phyloP scores from a whole-genome alignment of 1,140 invertebrate genomes.

The Lanistes nyassanus region DNA sequence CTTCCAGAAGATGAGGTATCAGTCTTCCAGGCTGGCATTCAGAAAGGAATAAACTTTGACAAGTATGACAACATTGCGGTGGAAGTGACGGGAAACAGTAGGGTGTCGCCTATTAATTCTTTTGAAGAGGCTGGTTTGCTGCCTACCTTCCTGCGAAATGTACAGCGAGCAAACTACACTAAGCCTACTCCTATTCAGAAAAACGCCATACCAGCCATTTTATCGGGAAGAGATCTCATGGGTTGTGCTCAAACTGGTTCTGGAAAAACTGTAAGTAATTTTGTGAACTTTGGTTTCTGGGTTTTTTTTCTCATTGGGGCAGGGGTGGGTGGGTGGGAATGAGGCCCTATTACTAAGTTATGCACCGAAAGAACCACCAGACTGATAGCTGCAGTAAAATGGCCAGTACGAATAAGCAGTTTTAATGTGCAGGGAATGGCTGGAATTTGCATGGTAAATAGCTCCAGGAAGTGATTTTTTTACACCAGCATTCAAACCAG shows the following conservation, averaged over 20 bases:
- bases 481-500: too few species aligned
- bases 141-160: slow-evolving; percentile 78
- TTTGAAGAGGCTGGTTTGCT: slow-evolving; percentile 81
- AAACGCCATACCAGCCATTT: slow-evolving; percentile 85
- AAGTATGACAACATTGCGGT: slow-evolving; percentile 87
- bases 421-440: too few species aligned
- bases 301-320: too few species aligned
- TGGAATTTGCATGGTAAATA: too few species aligned
- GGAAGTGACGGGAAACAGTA: slow-evolving; percentile 77
- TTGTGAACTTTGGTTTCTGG: too few species aligned
- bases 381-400: too few species aligned
- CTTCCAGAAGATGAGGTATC: slow-evolving; percentile 75
- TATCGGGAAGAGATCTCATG: slow-evolving; percentile 87
- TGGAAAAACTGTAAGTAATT: slow-evolving; percentile 87
- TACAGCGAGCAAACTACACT: slow-evolving; percentile 82
- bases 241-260: slow-evolving; percentile 98
- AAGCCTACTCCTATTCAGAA: slow-evolving; percentile 96
- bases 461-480: too few species aligned
- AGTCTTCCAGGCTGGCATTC: slow-evolving; percentile 78
- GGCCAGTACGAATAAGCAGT: too few species aligned
- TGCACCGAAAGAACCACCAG: too few species aligned
- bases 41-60: slow-evolving; percentile 87
- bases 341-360: too few species aligned
- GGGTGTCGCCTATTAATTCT: slow-evolving; percentile 72
- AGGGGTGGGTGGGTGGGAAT: too few species aligned